Percentiles rank a stretch among this genome's conserved stretches.
These are phyloP conservation scores for Cacatua alba DNA, from an alignment of 2,113 vertebrate genomes.

Conservation along the genomic window DNA sequence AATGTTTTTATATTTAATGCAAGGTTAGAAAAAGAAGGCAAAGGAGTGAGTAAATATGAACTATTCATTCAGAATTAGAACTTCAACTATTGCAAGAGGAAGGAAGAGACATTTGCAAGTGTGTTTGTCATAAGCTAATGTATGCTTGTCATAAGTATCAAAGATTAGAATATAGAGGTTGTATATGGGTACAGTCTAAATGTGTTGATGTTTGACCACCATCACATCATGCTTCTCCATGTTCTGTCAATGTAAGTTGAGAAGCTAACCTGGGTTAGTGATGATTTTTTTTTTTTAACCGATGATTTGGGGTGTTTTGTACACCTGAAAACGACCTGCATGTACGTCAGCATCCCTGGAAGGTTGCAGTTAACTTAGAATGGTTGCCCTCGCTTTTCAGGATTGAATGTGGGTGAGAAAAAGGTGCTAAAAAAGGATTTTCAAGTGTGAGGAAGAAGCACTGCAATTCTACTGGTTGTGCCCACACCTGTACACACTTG, in stretches of 20 bases:
- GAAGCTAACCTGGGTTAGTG: not conserved
- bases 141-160: not conserved
- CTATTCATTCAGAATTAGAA: not conserved
- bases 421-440: not conserved
- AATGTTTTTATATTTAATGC: not conserved
- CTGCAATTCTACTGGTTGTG: not conserved
- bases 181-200: fast-evolving
- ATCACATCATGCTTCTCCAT: fast-evolving
- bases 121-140: not conserved
- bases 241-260: not conserved
- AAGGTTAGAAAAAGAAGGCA: not conserved
- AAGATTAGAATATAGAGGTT: not conserved
- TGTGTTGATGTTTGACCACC: not conserved
- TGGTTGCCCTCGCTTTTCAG: not conserved
- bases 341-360: not conserved
- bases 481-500: not conserved
- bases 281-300: not conserved
- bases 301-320: not conserved
- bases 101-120: not conserved
- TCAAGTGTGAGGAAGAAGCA: not conserved
- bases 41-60: not conserved
- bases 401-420: fast-evolving
- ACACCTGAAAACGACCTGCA: not conserved
- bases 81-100: not conserved
- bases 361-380: not conserved